Conservation (phyloP, 2,888 invertebrate species). For the Lasioglossum zephyrum region DNA sequence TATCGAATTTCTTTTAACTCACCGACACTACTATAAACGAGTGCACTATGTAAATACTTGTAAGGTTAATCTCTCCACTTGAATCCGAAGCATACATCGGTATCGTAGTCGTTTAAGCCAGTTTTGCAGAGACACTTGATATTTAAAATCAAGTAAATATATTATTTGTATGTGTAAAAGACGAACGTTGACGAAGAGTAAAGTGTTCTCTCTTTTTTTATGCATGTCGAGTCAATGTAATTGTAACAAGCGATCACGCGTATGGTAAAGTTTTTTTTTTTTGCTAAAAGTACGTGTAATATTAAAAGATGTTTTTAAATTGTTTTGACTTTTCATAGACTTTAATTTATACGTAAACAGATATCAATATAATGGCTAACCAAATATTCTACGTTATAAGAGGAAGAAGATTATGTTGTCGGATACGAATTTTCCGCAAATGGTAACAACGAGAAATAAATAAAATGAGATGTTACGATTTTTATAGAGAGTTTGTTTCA, state of each 20-base stretch:
- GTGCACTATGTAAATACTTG: slow-evolving; percentile 53
- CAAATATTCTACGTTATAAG: slow-evolving; percentile 72
- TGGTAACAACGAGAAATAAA: slow-evolving; percentile 19
- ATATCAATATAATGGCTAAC: slow-evolving; percentile 68
- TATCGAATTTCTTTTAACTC: slow-evolving; percentile 3
- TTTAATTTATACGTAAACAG: slow-evolving; percentile 57
- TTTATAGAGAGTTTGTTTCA: slow-evolving; percentile 30
- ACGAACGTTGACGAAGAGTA: slow-evolving; percentile 18
- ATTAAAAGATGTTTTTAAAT: slow-evolving; percentile 24
- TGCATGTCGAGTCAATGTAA: slow-evolving; percentile 21
- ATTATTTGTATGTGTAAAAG: slow-evolving; percentile 35
- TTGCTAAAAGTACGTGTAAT: slow-evolving; percentile 19
- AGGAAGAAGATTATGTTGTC: slow-evolving; percentile 35
- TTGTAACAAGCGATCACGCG: slow-evolving; percentile 15
- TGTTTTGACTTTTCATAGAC: slow-evolving; percentile 22
- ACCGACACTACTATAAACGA: slow-evolving; percentile 12
- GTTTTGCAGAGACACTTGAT: slow-evolving; percentile 30
- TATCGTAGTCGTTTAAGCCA: slow-evolving; percentile 17
- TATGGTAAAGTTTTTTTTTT: slow-evolving; percentile 8
- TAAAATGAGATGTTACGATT: slow-evolving; percentile 30
- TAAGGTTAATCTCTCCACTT: slow-evolving; percentile 34
- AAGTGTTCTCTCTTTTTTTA: slow-evolving; percentile 28
- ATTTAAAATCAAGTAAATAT: slow-evolving; percentile 40
- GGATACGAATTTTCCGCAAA: slow-evolving; percentile 12
- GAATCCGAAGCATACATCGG: slow-evolving; percentile 19